Evolutionary conservation across 2,888 invertebrate genomes (phyloP).

Genomic region (Cenopis cana): DNA sequence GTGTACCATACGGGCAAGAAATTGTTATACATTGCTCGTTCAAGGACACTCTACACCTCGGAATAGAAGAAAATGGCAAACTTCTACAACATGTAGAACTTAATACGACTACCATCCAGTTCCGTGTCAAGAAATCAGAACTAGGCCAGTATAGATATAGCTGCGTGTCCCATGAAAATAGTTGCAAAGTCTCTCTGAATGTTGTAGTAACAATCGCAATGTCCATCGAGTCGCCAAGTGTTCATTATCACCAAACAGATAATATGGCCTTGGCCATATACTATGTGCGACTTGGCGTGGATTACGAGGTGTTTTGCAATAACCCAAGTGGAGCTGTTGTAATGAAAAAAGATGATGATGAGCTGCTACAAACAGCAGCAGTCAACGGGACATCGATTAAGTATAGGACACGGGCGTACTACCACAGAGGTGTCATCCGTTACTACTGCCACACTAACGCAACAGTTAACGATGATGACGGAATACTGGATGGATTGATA

Average conservation of each 20-base stretch:
- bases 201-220: background rate
- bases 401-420: background rate
- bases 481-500: background rate
- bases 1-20: background rate
- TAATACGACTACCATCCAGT: background rate
- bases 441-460: too few species aligned
- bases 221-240: background rate
- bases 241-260: background rate
- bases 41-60: background rate
- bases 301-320: constrained; percentile 8
- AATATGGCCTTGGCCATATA: background rate
- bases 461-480: too few species aligned
- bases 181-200: background rate
- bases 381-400: background rate
- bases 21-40: background rate
- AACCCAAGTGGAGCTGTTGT: too few species aligned
- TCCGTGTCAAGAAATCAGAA: background rate
- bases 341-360: too few species aligned
- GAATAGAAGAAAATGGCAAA: background rate
- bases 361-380: background rate
- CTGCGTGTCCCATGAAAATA: background rate
- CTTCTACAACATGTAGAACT: background rate
- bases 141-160: background rate
- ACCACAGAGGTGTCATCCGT: too few species aligned
- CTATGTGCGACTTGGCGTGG: background rate